Conservation (phyloP, 2,113 vertebrate genomes). For the Barnardius zonarius region DNA sequence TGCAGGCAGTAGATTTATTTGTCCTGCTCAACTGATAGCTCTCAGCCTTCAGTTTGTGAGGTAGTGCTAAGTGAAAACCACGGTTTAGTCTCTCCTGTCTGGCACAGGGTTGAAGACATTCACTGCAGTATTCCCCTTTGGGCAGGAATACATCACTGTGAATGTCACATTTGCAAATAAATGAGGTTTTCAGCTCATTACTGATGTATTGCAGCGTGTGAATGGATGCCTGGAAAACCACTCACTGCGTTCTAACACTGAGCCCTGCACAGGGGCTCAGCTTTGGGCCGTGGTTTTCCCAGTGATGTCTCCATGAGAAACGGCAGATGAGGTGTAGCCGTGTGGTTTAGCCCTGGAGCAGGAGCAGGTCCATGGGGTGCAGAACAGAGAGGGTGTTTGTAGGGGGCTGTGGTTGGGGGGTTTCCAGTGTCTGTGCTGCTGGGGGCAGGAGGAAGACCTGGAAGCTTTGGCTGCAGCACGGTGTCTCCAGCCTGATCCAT, state of each 20-base stretch:
- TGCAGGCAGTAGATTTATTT: neutral
- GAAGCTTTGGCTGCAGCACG: neutral
- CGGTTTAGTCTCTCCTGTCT: neutral
- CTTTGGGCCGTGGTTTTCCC: neutral
- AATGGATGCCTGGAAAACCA: neutral
- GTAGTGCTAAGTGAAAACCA: neutral
- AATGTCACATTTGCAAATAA: neutral
- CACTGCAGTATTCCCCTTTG: neutral
- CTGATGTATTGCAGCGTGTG: accelerated
- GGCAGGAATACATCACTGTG: neutral
- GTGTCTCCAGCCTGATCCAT: neutral
- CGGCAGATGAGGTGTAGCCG: accelerated
- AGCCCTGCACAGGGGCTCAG: neutral
- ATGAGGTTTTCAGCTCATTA: neutral
- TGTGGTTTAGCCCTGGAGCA: neutral
- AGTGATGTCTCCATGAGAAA: too few species aligned
- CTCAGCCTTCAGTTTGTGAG: neutral
- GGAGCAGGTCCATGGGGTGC: neutral
- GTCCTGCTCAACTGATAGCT: neutral
- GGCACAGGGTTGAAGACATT: neutral
- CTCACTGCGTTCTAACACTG: accelerated
- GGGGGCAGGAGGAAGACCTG: neutral
- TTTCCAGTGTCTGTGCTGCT: neutral
- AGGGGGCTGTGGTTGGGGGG: neutral
- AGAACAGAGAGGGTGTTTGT: too few species aligned